A percentile compares a stretch with the other conserved stretches of the same genome.
These are phyloP conservation scores for Panagrolaimus sp. DNA, from an alignment of 1,140 invertebrate species.

Conservation along the genomic window DNA sequence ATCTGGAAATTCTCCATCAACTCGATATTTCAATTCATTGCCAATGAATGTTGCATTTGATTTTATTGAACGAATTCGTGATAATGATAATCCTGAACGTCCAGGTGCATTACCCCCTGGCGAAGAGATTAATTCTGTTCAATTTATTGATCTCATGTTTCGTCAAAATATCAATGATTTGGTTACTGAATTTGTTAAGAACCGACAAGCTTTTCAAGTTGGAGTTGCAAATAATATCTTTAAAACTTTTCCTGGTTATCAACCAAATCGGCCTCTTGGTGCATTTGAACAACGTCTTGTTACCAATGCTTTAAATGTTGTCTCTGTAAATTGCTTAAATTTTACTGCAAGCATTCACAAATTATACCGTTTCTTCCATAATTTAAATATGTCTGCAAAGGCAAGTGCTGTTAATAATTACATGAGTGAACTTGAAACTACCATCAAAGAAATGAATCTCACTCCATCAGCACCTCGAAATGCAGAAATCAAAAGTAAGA, in stretches of 20 bases:
- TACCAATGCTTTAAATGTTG: slow-evolving; percentile 2
- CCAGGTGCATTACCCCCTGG: not conserved
- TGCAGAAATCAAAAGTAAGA: not conserved
- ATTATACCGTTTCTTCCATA: not conserved
- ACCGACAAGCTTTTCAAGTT: not conserved
- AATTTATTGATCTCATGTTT: not conserved
- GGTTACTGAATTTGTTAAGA: not conserved
- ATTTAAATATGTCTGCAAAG: not conserved
- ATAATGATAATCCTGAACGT: not conserved
- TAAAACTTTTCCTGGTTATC: not conserved
- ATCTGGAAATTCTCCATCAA: not conserved
- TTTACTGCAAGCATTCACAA: not conserved
- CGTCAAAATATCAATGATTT: slow-evolving; percentile 1
- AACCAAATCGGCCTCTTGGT: not conserved
- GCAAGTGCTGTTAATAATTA: not conserved
- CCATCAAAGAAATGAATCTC: not conserved
- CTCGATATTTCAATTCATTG: not conserved
- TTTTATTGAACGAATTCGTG: not conserved
- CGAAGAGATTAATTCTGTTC: not conserved
- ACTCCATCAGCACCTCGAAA: not conserved
- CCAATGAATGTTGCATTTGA: slow-evolving; percentile 3
- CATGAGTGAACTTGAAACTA: not conserved
- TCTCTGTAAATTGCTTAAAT: slow-evolving; percentile 7
- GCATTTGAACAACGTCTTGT: slow-evolving; percentile 7
- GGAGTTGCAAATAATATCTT: not conserved